Percentiles rank a stretch among this genome's conserved stretches.
Evolutionary conservation across 2,888 invertebrate genomes (phyloP).

Genomic region (Cistogaster globosa): DNA sequence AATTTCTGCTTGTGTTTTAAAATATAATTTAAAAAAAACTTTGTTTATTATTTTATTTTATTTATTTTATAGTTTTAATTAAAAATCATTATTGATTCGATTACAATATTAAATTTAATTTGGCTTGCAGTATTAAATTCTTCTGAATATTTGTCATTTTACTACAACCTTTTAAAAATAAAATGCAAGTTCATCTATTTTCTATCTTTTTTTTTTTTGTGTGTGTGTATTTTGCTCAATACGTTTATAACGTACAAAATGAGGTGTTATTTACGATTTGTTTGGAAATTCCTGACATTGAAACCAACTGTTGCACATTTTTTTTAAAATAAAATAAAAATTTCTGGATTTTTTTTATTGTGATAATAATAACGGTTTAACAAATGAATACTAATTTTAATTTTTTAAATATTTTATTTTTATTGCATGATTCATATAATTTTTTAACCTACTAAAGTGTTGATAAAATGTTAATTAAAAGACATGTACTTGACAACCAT

Average conservation of each 20-base stretch:
- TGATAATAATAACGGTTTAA: slow-evolving; percentile 5
- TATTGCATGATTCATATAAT: slow-evolving; percentile 24
- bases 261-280: background rate
- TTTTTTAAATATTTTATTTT: background rate
- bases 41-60: too few species aligned
- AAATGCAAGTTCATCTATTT: slow-evolving; percentile 49
- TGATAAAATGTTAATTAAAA: too few species aligned
- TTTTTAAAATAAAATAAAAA: slow-evolving; percentile 2
- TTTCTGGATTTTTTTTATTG: slow-evolving; percentile 16
- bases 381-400: slow-evolving; percentile 33
- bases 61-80: too few species aligned
- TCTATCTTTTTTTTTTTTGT: background rate
- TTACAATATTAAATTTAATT: background rate
- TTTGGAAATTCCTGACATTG: slow-evolving; percentile 48
- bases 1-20: too few species aligned
- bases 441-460: too few species aligned
- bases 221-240: background rate
- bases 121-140: background rate
- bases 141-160: slow-evolving; percentile 45
- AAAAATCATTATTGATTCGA: background rate
- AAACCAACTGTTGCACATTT: slow-evolving; percentile 12
- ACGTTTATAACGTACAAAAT: slow-evolving; percentile 14
- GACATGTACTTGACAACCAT: too few species aligned
- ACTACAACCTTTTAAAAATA: slow-evolving; percentile 50
- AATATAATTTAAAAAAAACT: too few species aligned